phyloP scores from a whole-genome alignment of 1,140 invertebrate genomes.

The Drosophila funebris region DNA sequence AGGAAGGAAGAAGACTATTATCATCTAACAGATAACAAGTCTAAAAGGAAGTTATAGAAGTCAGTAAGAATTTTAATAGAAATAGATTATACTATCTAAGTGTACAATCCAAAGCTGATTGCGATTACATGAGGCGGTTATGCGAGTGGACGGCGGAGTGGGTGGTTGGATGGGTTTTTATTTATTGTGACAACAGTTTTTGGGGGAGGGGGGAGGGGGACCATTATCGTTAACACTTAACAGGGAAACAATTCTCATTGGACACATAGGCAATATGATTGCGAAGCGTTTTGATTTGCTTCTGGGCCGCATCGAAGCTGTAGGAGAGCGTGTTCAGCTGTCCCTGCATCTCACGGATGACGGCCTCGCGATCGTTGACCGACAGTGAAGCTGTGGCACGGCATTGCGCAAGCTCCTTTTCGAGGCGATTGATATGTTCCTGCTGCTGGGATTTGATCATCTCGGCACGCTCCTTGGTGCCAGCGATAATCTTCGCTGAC shows the following conservation, averaged over 20 bases:
- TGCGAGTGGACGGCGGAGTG: background rate
- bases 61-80: too few relatives aligned
- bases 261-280: constrained; percentile 81
- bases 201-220: background rate
- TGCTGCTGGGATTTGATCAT: constrained; percentile 86
- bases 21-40: too few relatives aligned
- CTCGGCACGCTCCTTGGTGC: constrained; percentile 88
- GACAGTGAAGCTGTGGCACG: constrained; percentile 86
- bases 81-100: background rate
- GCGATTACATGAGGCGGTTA: background rate
- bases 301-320: constrained; percentile 82
- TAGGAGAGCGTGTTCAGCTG: constrained; percentile 77
- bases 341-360: constrained; percentile 83
- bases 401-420: constrained; percentile 87
- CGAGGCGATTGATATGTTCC: constrained; percentile 86
- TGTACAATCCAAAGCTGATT: too few relatives aligned
- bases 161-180: background rate
- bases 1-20: too few relatives aligned
- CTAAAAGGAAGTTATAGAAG: too few relatives aligned
- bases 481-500: constrained; percentile 88
- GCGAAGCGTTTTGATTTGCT: constrained; percentile 80
- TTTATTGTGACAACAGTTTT: too few relatives aligned
- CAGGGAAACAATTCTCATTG: constrained; percentile 81
- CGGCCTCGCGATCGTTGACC: constrained; percentile 87
- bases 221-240: constrained; percentile 62